Evolutionary conservation across 2,113 vertebrate genomes (phyloP).

Genomic region (Cochlearius cochlearius): DNA sequence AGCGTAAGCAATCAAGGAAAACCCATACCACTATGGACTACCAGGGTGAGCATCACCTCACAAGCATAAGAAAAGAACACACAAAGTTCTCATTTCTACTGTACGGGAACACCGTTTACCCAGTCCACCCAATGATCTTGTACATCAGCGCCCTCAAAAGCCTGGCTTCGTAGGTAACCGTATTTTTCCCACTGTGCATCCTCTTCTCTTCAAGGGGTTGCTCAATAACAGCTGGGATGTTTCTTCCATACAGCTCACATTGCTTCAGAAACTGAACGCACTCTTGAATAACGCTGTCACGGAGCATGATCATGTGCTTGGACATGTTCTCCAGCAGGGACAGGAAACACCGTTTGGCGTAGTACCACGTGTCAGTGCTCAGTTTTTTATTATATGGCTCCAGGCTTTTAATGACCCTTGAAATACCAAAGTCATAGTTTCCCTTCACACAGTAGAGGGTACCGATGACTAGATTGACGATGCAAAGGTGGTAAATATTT

Average conservation of each 20-base stretch:
- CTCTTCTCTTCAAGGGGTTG: constrained; percentile 90
- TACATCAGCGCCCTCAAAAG: constrained; percentile 89
- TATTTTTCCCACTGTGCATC: constrained; percentile 89
- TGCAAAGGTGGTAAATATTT: constrained; percentile 94
- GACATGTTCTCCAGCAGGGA: constrained; percentile 96
- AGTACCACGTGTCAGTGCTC: constrained; percentile 96
- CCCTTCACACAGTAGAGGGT: constrained; percentile 96
- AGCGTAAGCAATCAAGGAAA: not conserved
- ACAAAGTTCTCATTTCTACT: not conserved
- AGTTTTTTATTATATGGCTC: constrained; percentile 96
- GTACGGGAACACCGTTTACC: constrained; percentile 24
- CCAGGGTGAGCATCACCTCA: not conserved
- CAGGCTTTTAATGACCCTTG: constrained; percentile 94
- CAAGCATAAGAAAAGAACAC: not conserved
- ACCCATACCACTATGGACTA: not conserved
- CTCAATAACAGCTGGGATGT: constrained; percentile 88
- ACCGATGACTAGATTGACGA: constrained; percentile 97
- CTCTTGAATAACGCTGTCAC: constrained; percentile 85
- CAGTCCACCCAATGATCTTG: constrained; percentile 87
- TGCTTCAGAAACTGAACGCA: constrained; percentile 93
- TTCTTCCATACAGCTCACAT: constrained; percentile 88
- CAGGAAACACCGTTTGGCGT: constrained; percentile 94
- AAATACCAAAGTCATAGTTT: constrained; percentile 96
- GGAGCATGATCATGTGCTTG: constrained; percentile 90
- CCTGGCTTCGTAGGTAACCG: constrained; percentile 91